Evolutionary conservation across 2,113 vertebrate genomes (phyloP), one percentile per base, ranked within the genome.

Genomic region (Lates calcarifer): DNA sequence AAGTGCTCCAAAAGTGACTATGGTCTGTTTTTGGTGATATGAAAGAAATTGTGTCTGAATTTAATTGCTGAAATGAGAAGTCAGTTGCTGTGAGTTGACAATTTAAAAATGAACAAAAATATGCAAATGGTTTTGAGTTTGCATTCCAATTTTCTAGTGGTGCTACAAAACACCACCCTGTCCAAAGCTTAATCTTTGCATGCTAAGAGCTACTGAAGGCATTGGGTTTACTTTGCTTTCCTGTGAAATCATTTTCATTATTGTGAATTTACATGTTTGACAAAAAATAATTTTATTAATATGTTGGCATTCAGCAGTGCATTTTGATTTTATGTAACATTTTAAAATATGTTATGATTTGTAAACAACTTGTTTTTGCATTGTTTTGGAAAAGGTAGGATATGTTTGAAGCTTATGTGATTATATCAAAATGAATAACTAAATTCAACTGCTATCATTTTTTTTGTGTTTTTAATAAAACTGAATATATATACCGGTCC

Each of bases 31-130:
- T 96, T 96, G 94, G 95, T 72, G 6, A 95, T 95, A 95, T 94
- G 94, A 95, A 95, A 96, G 95, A 95, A 95, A 95, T 95, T 93
- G 94, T 95, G 95, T 95, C 94, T 94, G 95, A 94, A 93, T 96
- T 97, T 96, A 96, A 96, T 95, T 95, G 94, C 94, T 95, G 95
- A 95, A 95, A 96, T 94, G 96, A 95, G 95, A 96, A 92, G 93
- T 95, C 93, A 93, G 95, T 95, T 94, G 92, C 57, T 96, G 94
- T 96, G 94, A 95, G 94, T 93, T 96, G 95, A 96, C 95, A 95
- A 94, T 95, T 86, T 95, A 93, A 93, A 93, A 94, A 92, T n/a
- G 24, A 94, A 96, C 95, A 95, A 95, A 96, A 96, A 97, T 97
- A 97, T 97, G 96, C 97, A 97, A 97, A 96, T 93, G 94, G 93